phyloP scores from a whole-genome alignment of 2,113 vertebrate species.

The Rhinoderma darwinii region DNA sequence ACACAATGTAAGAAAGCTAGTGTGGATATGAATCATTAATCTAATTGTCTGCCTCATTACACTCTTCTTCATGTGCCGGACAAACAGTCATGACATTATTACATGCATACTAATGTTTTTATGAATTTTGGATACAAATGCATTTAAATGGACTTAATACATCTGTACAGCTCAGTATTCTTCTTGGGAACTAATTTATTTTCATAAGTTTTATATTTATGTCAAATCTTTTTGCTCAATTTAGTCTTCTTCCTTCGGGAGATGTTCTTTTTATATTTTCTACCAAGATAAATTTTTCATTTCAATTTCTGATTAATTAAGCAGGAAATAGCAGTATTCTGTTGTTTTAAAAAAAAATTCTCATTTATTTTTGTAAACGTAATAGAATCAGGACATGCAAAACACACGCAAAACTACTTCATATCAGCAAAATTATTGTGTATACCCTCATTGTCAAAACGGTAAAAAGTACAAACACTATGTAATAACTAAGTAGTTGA shows the following conservation, averaged over 20 bases:
- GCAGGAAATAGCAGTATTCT: background rate
- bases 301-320: background rate
- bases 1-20: background rate
- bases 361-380: background rate
- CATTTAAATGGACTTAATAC: background rate
- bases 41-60: background rate
- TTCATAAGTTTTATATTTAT: slow-evolving; percentile 18
- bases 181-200: background rate
- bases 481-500: background rate
- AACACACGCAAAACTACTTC: background rate
- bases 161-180: background rate
- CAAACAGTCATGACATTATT: background rate
- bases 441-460: background rate
- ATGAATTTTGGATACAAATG: slow-evolving; percentile 1
- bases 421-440: background rate
- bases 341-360: background rate
- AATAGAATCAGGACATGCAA: background rate
- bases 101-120: slow-evolving; percentile 18
- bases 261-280: background rate
- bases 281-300: slow-evolving; percentile 9
- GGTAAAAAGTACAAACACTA: background rate
- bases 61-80: background rate
- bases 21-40: background rate
- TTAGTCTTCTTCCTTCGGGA: background rate
- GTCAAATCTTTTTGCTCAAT: slow-evolving; percentile 18